Evolutionary conservation across 1,140 invertebrate genomes (phyloP).

Genomic region (Latrodectus geometricus): DNA sequence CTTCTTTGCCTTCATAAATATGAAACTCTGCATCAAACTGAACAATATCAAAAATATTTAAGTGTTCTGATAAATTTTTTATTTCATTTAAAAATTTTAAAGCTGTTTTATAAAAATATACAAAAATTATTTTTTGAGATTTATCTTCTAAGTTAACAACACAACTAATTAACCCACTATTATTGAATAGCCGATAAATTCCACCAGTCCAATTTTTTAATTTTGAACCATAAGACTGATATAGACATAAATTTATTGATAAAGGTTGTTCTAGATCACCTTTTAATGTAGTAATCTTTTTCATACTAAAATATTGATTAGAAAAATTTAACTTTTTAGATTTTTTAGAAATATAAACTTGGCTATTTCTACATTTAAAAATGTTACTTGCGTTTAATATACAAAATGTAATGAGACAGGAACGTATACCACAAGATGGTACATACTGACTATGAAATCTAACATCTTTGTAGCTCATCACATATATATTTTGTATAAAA

Average conservation of each 20-base stretch:
- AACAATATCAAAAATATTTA: too few species aligned
- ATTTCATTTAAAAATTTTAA: too few species aligned
- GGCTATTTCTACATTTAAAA: neutral
- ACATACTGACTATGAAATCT: neutral
- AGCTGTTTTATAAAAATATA: neutral
- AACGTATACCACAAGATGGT: neutral
- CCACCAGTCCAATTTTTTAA: too few species aligned
- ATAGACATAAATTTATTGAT: too few species aligned
- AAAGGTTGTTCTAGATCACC: too few species aligned
- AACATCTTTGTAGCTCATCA: neutral
- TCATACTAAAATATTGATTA: too few species aligned
- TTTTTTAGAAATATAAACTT: neutral
- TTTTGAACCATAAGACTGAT: too few species aligned
- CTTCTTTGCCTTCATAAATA: too few species aligned
- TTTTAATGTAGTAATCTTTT: too few species aligned
- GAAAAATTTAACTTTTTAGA: neutral
- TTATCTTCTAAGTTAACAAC: neutral
- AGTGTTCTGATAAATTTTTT: too few species aligned
- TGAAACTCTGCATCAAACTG: too few species aligned
- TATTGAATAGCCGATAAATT: neutral
- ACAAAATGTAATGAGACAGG: neutral
- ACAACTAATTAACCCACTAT: neutral
- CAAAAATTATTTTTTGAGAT: neutral
- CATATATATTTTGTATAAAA: neutral
- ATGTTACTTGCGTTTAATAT: neutral